phyloP scores from a whole-genome alignment of 2,888 invertebrate genomes.

The Megastigmus dorsalis region DNA sequence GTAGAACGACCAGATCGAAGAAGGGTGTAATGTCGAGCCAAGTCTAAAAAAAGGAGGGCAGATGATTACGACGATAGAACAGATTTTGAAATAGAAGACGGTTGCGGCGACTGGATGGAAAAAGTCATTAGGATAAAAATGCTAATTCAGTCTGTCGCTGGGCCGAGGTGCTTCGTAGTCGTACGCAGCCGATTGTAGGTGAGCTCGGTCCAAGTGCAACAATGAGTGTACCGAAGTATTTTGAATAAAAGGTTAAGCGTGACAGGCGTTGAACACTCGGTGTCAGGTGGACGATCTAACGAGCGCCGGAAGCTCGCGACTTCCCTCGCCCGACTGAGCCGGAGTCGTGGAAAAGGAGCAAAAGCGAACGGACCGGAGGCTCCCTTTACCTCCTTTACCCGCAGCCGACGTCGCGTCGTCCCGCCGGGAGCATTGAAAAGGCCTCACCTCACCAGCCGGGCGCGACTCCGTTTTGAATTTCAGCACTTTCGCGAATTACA shows the following conservation, averaged over 20 bases:
- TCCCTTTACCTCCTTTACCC: too few relatives aligned
- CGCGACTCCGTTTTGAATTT: conserved; percentile 50
- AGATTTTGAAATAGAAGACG: too few relatives aligned
- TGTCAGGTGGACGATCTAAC: conserved; percentile 28
- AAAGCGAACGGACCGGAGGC: too few relatives aligned
- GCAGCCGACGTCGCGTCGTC: too few relatives aligned
- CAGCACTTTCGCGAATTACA: conserved; percentile 53
- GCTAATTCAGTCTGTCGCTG: conserved; percentile 24
- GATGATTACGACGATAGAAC: too few relatives aligned
- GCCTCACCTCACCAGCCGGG: too few relatives aligned
- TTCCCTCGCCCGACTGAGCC: neutral
- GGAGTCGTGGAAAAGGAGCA: neutral
- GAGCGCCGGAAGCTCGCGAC: conserved; percentile 32
- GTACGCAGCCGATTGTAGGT: too few relatives aligned
- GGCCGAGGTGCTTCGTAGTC: too few relatives aligned
- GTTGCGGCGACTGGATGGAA: neutral
- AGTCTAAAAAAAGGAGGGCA: too few relatives aligned
- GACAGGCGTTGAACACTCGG: neutral
- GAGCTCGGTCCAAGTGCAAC: conserved; percentile 16
- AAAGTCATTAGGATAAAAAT: conserved; percentile 1
- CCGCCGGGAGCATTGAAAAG: conserved; percentile 44
- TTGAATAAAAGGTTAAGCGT: conserved; percentile 1
- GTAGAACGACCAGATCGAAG: neutral
- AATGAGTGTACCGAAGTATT: conserved; percentile 12
- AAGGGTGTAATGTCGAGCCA: neutral